Percentiles rank a stretch among this genome's conserved stretches.
phyloP scores from a whole-genome alignment of 2,113 vertebrate species.

The Pao palembangensis region DNA sequence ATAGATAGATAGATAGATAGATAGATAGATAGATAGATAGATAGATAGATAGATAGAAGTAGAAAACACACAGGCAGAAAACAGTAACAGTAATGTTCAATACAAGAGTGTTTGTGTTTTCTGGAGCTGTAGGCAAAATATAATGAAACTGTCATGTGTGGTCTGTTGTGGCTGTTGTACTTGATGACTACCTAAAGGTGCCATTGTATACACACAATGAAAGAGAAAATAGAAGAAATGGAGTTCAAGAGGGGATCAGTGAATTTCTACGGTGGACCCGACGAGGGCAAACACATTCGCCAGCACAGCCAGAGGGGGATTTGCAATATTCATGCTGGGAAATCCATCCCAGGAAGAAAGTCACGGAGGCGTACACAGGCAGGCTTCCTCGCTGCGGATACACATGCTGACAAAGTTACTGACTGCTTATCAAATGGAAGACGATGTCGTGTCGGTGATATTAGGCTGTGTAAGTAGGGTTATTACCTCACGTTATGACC shows the following conservation, averaged over 20 bases:
- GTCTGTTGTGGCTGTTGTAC: conserved; percentile 1
- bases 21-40: too few species aligned
- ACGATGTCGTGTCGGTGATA: too few species aligned
- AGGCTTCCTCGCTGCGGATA: too few species aligned
- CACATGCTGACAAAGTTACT: too few species aligned
- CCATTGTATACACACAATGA: conserved; percentile 10
- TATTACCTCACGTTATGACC: too few species aligned
- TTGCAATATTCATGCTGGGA: background rate
- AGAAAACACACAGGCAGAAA: background rate
- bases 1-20: too few species aligned
- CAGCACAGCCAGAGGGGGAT: background rate
- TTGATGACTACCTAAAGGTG: conserved; percentile 19
- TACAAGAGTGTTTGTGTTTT: conserved; percentile 6
- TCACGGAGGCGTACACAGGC: too few species aligned
- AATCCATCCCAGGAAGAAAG: too few species aligned
- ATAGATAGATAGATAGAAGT: too few species aligned
- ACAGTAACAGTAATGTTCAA: background rate
- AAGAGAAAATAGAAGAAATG: background rate
- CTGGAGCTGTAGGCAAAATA: conserved; percentile 15
- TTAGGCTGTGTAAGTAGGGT: too few species aligned
- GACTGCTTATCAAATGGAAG: too few species aligned
- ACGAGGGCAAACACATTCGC: conserved; percentile 3
- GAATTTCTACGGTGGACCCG: background rate
- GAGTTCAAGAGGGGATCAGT: background rate
- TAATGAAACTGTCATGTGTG: conserved; percentile 34